Conservation (phyloP, 2,797 vertebrate genomes). For the Liparis tanakae region DNA sequence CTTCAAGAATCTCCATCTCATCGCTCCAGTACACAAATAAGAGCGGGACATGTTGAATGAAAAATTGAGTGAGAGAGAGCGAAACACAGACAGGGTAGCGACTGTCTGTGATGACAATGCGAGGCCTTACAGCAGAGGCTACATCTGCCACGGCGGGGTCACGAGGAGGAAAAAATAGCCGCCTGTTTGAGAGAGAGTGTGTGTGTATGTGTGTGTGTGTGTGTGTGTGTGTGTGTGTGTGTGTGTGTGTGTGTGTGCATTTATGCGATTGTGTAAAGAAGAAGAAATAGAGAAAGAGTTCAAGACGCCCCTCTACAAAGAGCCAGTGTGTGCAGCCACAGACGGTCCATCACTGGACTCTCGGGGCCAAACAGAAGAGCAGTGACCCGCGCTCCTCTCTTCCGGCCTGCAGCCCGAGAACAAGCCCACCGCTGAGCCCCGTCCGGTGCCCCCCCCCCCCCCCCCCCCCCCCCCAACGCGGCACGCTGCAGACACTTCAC, state of each 20-base stretch:
- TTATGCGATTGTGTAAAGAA: conserved; percentile 51
- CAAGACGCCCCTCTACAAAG: conserved; percentile 77
- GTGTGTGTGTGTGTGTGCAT: conserved; percentile 29
- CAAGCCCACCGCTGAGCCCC: conserved; percentile 72
- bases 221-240: conserved; percentile 40
- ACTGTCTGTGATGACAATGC: conserved; percentile 51
- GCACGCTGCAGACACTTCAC: conserved; percentile 50
- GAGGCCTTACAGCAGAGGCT: conserved; percentile 35
- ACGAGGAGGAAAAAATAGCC: conserved; percentile 52
- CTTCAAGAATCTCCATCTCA: conserved; percentile 47
- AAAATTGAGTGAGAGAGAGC: conserved; percentile 11
- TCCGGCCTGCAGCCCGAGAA: conserved; percentile 73
- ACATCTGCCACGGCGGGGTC: conserved; percentile 50
- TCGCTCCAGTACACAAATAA: conserved; percentile 31
- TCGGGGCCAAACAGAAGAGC: conserved; percentile 74
- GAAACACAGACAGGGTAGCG: conserved; percentile 44
- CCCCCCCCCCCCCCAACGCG: conserved; percentile 53
- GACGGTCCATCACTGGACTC: conserved; percentile 77
- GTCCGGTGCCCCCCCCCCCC: conserved; percentile 70
- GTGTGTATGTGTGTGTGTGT: conserved; percentile 33
- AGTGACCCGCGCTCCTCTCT: conserved; percentile 64
- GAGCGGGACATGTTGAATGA: conserved; percentile 19
- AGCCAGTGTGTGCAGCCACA: conserved; percentile 73
- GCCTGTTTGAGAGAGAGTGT: conserved; percentile 46
- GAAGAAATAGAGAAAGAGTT: conserved; percentile 47